Conservation (phyloP, 1,140 invertebrate genomes). For the Agraylea sexmaculata region DNA sequence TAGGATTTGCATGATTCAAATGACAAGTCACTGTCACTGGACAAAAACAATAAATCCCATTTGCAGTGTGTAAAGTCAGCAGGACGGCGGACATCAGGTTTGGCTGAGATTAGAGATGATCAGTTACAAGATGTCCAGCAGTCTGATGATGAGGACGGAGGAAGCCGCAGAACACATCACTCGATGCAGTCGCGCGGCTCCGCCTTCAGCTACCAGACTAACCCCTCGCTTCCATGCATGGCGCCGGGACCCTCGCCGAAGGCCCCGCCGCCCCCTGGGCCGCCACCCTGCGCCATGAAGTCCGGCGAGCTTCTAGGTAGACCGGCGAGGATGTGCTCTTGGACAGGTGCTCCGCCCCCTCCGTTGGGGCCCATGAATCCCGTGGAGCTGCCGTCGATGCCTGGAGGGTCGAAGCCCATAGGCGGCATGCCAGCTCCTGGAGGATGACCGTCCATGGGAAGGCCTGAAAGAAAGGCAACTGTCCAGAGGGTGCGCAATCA, state of each 20-base stretch:
- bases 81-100: too few relatives aligned
- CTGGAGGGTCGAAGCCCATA: too few relatives aligned
- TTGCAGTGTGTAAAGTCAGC: too few relatives aligned
- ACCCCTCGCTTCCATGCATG: conserved; percentile 34
- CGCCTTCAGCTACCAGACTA: conserved; percentile 44
- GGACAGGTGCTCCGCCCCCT: conserved; percentile 32
- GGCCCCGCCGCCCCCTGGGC: conserved; percentile 1
- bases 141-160: too few relatives aligned
- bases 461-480: conserved; percentile 10
- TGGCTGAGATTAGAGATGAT: too few relatives aligned
- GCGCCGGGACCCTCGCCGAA: conserved; percentile 37
- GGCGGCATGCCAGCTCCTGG: conserved; percentile 24
- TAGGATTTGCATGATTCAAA: too few relatives aligned
- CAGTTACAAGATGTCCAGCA: too few relatives aligned
- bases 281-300: conserved; percentile 28
- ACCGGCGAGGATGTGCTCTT: conserved; percentile 31
- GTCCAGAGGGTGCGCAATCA: conserved; percentile 5
- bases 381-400: conserved; percentile 30
- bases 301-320: conserved; percentile 33
- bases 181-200: conserved; percentile 43
- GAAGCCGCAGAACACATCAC: conserved; percentile 35
- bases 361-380: conserved; percentile 21
- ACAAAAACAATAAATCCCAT: too few relatives aligned
- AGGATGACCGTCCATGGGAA: conserved; percentile 29
- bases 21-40: too few relatives aligned